Percentiles rank a stretch among this genome's conserved stretches.
phyloP scores from a whole-genome alignment of 2,888 invertebrate species.

The Alloplasta piceator region DNA sequence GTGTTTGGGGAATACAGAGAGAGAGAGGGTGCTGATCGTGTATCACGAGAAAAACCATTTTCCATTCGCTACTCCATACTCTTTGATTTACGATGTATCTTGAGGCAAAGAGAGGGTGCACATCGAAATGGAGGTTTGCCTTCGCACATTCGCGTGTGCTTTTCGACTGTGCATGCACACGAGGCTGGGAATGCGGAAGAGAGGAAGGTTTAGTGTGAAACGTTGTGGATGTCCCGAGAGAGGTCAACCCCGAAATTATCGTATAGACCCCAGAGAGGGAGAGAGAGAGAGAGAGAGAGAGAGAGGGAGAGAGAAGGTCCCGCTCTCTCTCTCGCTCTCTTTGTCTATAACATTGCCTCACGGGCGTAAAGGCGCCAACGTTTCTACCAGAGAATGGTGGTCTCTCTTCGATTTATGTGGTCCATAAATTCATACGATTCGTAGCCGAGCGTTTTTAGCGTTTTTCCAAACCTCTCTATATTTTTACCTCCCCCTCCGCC shows the following conservation, averaged over 20 bases:
- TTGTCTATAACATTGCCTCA: constrained; percentile 9
- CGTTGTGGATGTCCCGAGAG: constrained; percentile 39
- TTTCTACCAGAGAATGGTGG: constrained; percentile 54
- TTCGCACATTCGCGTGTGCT: constrained; percentile 54
- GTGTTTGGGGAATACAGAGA: neutral
- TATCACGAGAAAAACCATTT: constrained; percentile 60
- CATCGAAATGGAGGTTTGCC: constrained; percentile 50
- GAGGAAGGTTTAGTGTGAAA: constrained; percentile 56
- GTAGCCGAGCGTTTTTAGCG: constrained; percentile 68
- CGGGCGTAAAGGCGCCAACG: neutral
- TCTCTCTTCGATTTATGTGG: constrained; percentile 79
- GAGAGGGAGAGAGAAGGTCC: too few species aligned
- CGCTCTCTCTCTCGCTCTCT: constrained; percentile 25
- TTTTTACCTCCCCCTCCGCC: constrained; percentile 20
- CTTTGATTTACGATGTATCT: constrained; percentile 65
- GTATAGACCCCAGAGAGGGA: constrained; percentile 60
- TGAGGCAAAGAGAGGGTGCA: constrained; percentile 44
- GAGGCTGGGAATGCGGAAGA: too few species aligned
- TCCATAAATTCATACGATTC: constrained; percentile 81
- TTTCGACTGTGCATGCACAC: neutral
- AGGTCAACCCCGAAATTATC: constrained; percentile 74
- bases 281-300: constrained; percentile 10
- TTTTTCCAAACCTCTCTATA: constrained; percentile 75
- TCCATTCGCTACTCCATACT: constrained; percentile 50
- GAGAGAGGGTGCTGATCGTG: neutral